Evolutionary conservation across 1,140 invertebrate species (phyloP).

Genomic region (Rhyacophila brunnea): DNA sequence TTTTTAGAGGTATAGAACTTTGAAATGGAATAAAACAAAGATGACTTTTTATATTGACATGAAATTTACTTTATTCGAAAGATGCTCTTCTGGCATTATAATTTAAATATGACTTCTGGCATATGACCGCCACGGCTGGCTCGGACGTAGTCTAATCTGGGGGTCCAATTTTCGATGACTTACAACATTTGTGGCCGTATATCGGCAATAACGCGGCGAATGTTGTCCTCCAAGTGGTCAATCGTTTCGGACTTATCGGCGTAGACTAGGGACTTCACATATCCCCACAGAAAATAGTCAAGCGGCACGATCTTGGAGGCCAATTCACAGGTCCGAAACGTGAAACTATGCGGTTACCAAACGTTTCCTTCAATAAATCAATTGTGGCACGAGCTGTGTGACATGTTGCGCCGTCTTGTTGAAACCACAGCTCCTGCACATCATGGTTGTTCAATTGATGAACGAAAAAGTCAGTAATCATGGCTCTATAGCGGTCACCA

Average conservation of each 20-base stretch:
- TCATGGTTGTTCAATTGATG: constrained; percentile 30
- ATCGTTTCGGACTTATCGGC: constrained; percentile 26
- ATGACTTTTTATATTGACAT: too few relatives aligned
- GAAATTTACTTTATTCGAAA: too few relatives aligned
- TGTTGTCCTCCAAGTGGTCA: constrained; percentile 34
- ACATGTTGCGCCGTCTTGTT: too few relatives aligned
- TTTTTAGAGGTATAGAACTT: too few relatives aligned
- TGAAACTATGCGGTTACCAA: constrained; percentile 10
- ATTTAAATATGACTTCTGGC: constrained; percentile 24
- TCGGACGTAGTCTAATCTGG: neutral
- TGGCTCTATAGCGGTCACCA: constrained; percentile 38
- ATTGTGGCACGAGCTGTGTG: constrained; percentile 34
- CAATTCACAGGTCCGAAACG: constrained; percentile 5
- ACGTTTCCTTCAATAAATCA: constrained; percentile 22
- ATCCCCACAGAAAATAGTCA: constrained; percentile 47
- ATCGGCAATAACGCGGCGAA: constrained; percentile 33
- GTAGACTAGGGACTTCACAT: constrained; percentile 37
- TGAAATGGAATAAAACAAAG: too few relatives aligned
- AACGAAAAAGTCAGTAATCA: constrained; percentile 40
- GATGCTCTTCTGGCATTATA: constrained; percentile 31
- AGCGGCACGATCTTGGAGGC: constrained; percentile 26
- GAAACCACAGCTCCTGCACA: constrained; percentile 12
- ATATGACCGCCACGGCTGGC: neutral
- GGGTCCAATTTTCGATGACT: constrained; percentile 15
- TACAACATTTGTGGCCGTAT: constrained; percentile 23